Evolutionary conservation across 2,888 invertebrate genomes (phyloP).

Genomic region (Cosmopolites sordidus): DNA sequence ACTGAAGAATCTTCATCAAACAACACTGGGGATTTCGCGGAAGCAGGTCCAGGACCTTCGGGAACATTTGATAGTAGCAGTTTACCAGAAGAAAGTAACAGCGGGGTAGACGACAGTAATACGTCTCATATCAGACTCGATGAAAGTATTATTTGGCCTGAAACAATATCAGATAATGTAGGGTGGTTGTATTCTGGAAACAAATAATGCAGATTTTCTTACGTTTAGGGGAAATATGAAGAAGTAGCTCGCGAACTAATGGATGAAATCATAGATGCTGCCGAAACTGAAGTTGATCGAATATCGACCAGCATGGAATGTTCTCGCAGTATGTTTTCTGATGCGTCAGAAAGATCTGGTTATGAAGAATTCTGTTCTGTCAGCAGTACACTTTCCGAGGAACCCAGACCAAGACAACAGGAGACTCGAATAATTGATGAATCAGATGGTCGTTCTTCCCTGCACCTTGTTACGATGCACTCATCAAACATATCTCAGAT

Average conservation of each 20-base stretch:
- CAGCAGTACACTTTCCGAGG: background rate
- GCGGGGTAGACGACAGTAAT: background rate
- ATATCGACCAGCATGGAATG: background rate
- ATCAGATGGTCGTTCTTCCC: too few species aligned
- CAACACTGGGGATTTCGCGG: conserved; percentile 34
- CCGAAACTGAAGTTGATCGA: conserved; percentile 1
- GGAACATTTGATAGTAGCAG: conserved; percentile 32
- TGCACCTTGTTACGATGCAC: too few species aligned
- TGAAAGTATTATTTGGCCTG: conserved; percentile 1
- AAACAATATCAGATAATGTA: conserved; percentile 4
- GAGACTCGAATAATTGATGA: too few species aligned
- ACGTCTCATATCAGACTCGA: background rate
- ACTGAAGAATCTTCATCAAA: conserved; percentile 28
- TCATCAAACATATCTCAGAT: too few species aligned
- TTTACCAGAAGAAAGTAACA: conserved; percentile 31
- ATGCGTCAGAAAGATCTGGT: background rate
- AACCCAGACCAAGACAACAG: background rate
- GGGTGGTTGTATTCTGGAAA: background rate
- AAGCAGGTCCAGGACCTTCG: conserved; percentile 33
- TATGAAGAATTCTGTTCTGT: background rate
- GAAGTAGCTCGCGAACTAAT: background rate
- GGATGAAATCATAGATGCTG: background rate
- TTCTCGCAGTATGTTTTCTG: background rate
- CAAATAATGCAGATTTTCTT: background rate
- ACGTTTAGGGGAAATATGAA: background rate